Base-by-base conservation (phyloP, 1,140 invertebrate species). In the Scaptomyza pallida region DNA sequence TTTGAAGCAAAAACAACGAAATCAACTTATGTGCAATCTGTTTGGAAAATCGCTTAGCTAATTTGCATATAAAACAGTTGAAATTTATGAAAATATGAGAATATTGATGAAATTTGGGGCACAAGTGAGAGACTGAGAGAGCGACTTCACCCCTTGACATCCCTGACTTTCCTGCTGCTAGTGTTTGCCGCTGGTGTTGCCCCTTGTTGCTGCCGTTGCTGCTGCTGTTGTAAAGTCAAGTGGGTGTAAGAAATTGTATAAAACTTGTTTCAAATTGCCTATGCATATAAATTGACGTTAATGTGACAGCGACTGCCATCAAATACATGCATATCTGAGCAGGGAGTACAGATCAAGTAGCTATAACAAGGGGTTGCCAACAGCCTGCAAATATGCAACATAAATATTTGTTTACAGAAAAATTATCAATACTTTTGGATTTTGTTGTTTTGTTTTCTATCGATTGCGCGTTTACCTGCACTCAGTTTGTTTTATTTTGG, bases 231-330 rank as follows among this genome's bases (percentile, higher is more conserved):
- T 44, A 71, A 71, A 91, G 80, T 91, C 90, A 91, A 91, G 88
- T 91, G 83, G 74, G 56, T 86, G 79, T 83, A 89, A 89, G 78
- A 90, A 91, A 91, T 91, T 89, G 70, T 88, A 67, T 91, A 91
- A 91, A 91, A 91, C 88, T 85, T 81, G 72, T 80, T 90, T 72
- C 73, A 91, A 88, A 90, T 89, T 90, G 89, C 77, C 89, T 91
- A 85, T 91, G 90, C 90, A 91, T 91, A 91, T 91, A 91, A 91
- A 91, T 91, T 90, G 86, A 78, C 54, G 90, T 90, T 91, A 90
- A 91, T 91, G 79, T 82, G 41, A 9, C 50, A 41, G 35, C 30
- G 41, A 41, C 40, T 45, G 17, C 43, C 41, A 40, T 9, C 43
- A 30, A 65, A 6, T 6, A 26, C 0, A 6, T 26, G 4, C 52